These are phyloP conservation scores for Gephyroberyx darwinii DNA, from an alignment of 2,797 vertebrate species.

Conservation along the genomic window DNA sequence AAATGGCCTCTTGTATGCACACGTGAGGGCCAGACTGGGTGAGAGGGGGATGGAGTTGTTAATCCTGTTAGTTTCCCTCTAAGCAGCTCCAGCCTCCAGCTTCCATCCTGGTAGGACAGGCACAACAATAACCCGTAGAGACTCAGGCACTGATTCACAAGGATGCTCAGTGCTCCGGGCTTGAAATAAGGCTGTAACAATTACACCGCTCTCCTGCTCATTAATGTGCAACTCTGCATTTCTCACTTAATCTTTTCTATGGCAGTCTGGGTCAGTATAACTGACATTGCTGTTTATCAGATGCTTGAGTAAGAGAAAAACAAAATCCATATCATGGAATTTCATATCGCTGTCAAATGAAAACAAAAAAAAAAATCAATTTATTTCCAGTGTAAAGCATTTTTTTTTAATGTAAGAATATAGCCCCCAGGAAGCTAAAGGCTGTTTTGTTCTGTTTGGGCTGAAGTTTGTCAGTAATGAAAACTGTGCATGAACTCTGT, in stretches of 20 bases:
- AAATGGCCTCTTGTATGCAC: slow-evolving; percentile 75
- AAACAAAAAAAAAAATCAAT: neutral
- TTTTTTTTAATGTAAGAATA: slow-evolving; percentile 19
- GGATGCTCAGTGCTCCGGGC: slow-evolving; percentile 58
- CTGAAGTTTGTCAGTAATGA: slow-evolving; percentile 5
- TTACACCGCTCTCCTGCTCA: slow-evolving; percentile 51
- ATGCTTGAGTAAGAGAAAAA: slow-evolving; percentile 47
- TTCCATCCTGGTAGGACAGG: slow-evolving; percentile 55
- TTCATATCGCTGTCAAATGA: slow-evolving; percentile 36
- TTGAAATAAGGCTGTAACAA: slow-evolving; percentile 43
- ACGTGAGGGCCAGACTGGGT: slow-evolving; percentile 59
- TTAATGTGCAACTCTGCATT: slow-evolving; percentile 62
- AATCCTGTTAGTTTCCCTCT: slow-evolving; percentile 77
- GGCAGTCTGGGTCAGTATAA: slow-evolving; percentile 24
- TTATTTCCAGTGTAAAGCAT: slow-evolving; percentile 19
- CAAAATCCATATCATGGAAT: slow-evolving; percentile 45
- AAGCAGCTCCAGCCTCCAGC: slow-evolving; percentile 57
- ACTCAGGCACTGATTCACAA: slow-evolving; percentile 46
- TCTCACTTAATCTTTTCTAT: slow-evolving; percentile 44
- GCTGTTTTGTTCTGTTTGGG: slow-evolving; percentile 19
- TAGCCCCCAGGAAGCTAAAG: slow-evolving; percentile 14
- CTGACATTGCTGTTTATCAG: slow-evolving; percentile 51
- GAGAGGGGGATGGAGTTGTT: slow-evolving; percentile 64
- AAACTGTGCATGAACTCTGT: neutral
- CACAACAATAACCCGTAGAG: slow-evolving; percentile 67